Evolutionary conservation across 2,797 vertebrate species (phyloP).

Genomic region (Mionectes olivaceus): DNA sequence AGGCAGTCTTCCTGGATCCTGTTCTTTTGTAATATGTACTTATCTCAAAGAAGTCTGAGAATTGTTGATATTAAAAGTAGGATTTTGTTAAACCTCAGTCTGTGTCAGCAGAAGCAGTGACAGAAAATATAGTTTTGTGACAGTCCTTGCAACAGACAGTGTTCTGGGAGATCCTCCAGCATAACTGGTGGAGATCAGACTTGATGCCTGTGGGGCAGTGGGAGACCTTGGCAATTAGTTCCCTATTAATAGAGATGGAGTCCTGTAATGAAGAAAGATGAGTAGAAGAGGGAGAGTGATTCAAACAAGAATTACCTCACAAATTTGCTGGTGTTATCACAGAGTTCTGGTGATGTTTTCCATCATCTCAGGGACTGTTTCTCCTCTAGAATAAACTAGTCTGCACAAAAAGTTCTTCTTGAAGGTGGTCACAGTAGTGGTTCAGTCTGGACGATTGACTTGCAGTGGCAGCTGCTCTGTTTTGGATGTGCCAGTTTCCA

Average conservation of each 20-base stretch:
- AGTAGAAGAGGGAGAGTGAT: neutral
- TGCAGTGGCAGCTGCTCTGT: neutral
- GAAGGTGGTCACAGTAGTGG: neutral
- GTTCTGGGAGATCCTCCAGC: neutral
- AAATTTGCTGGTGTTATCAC: neutral
- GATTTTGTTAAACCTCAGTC: neutral
- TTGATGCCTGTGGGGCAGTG: neutral
- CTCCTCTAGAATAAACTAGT: neutral
- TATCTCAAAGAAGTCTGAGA: neutral
- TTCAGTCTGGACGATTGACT: neutral
- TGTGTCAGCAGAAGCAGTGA: neutral
- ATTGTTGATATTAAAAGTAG: neutral
- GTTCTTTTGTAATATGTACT: neutral
- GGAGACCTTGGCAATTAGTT: neutral
- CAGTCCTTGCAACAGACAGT: neutral
- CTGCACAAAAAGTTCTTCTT: neutral
- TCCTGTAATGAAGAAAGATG: neutral
- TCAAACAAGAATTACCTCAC: neutral
- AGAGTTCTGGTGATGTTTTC: neutral
- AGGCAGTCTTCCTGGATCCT: neutral
- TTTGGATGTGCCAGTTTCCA: neutral
- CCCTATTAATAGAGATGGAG: neutral
- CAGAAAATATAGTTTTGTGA: neutral
- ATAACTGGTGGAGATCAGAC: neutral
- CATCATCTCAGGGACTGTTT: neutral